A percentile compares a stretch with the other conserved stretches of the same genome.
These are phyloP conservation scores for Hydrolagus affinis DNA, from an alignment of 2,113 vertebrate species.

Conservation along the genomic window DNA sequence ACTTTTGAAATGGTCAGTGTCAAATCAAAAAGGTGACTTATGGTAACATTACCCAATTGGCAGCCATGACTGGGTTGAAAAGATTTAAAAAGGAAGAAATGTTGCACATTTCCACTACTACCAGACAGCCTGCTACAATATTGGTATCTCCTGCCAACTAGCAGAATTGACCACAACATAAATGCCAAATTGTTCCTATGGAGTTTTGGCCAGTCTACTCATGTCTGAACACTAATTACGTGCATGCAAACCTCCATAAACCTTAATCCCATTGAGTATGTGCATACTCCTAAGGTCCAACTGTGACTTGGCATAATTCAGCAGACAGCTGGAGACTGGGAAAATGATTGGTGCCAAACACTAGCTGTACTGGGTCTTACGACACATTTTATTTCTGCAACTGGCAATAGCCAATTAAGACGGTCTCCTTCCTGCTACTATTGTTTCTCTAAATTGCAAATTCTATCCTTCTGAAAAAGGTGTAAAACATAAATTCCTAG, in stretches of 20 bases:
- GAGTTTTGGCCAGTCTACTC: constrained; percentile 70
- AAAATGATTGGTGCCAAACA: constrained; percentile 70
- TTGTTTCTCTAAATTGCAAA: too few species aligned
- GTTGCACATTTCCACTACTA: too few species aligned
- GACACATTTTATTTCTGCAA: not conserved
- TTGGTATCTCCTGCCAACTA: constrained; percentile 41
- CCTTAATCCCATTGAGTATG: constrained; percentile 59
- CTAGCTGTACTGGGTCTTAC: constrained; percentile 53
- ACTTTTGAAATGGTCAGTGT: not conserved
- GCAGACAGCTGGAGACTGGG: constrained; percentile 87
- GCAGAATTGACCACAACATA: constrained; percentile 60
- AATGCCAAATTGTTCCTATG: constrained; percentile 64
- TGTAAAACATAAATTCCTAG: not conserved
- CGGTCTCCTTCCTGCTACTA: too few species aligned
- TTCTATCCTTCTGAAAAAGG: not conserved
- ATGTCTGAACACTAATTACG: constrained; percentile 69
- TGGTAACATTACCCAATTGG: too few species aligned
- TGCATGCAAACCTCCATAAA: constrained; percentile 55
- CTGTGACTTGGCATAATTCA: constrained; percentile 90
- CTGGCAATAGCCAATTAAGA: not conserved
- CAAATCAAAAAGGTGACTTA: not conserved
- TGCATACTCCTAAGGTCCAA: constrained; percentile 77
- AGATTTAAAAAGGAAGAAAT: not conserved
- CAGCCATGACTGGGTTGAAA: not conserved
- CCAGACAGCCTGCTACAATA: not conserved